These are phyloP conservation scores for Drosophila arizonae DNA, from an alignment of 1,140 invertebrate genomes.

Conservation along the genomic window DNA sequence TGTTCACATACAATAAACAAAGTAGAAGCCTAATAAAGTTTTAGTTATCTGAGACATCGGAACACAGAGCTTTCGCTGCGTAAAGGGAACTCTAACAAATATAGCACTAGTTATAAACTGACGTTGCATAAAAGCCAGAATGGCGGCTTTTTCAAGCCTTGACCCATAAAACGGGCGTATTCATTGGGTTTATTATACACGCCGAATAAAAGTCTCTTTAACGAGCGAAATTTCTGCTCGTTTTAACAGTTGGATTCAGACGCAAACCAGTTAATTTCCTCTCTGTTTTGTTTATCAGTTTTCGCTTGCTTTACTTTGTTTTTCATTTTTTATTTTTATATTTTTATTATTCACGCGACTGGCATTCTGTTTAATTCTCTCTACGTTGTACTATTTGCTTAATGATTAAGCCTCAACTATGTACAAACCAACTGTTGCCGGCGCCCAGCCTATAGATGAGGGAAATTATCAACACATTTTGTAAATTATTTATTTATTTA, in stretches of 20 bases:
- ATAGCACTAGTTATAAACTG: background rate
- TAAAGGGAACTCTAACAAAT: background rate
- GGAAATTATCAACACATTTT: background rate
- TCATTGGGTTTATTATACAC: background rate
- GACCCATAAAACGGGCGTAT: constrained; percentile 11
- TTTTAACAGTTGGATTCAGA: background rate
- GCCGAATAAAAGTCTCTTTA: background rate
- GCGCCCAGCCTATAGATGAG: background rate
- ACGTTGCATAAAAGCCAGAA: background rate
- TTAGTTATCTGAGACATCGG: background rate
- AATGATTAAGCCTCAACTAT: constrained; percentile 16
- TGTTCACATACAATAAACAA: constrained; percentile 2
- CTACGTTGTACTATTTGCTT: constrained; percentile 10
- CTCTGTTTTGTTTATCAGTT: constrained; percentile 9
- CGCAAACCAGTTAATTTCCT: constrained; percentile 6
- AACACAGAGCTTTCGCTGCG: background rate
- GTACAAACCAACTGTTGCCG: constrained; percentile 16
- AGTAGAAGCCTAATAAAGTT: constrained; percentile 13
- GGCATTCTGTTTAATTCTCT: constrained; percentile 14
- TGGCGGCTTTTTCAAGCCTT: constrained; percentile 5
- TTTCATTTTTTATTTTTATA: too few relatives aligned
- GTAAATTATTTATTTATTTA: constrained; percentile 12
- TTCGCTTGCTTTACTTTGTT: background rate
- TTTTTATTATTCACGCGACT: constrained; percentile 21
- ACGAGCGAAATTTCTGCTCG: background rate